Base-by-base conservation (phyloP, 2,888 invertebrate genomes). In the Spisula subtruncata region DNA sequence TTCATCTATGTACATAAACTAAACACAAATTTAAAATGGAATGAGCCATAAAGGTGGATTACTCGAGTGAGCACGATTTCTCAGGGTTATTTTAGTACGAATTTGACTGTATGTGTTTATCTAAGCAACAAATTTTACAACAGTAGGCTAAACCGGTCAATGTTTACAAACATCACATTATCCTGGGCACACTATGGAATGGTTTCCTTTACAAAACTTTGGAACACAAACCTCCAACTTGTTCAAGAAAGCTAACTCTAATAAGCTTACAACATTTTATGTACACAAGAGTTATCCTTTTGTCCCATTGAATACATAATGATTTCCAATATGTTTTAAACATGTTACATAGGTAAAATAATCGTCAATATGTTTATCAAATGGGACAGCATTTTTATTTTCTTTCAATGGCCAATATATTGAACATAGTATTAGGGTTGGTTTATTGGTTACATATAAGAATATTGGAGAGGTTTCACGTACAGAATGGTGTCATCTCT, bases 241-340 rank as follows among this genome's bases (percentile, higher is more conserved):
- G 25, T 66, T 66, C 60, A 66, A 66, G 60, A 25, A 25, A 75
- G 20, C 75, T 75, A 35, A 75, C 75, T 75, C 75, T 32, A 1
- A 14, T 10, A 32, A 32, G 18, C 35, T 75, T 75, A 75, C 6
- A 18, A 41, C 32, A 14, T 75, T 5, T n/a, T 18, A 4, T 32
- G 75, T 18, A 32, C 16, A 35, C 16, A 75, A 32, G 29, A 35
- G 32, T 32, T 29, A 16, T 75, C 75, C 25, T 16, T 18, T 41
- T 14, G 29, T 25, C n/a, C 32, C 32, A 32, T 75, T 75, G 32
- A 75, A 75, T 32, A 16, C 16, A 25, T 75, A 75, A 75, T 75
- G 75, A 75, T 75, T 75, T 75, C 75, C 75, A 18, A 75, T 75
- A 75, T 32, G 35, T 35, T 75, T 75, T 25, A 75, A 75, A 75